Evolutionary conservation across 2,888 invertebrate species (phyloP), one percentile per base, ranked within the genome.

Genomic region (Junonia oenone): DNA sequence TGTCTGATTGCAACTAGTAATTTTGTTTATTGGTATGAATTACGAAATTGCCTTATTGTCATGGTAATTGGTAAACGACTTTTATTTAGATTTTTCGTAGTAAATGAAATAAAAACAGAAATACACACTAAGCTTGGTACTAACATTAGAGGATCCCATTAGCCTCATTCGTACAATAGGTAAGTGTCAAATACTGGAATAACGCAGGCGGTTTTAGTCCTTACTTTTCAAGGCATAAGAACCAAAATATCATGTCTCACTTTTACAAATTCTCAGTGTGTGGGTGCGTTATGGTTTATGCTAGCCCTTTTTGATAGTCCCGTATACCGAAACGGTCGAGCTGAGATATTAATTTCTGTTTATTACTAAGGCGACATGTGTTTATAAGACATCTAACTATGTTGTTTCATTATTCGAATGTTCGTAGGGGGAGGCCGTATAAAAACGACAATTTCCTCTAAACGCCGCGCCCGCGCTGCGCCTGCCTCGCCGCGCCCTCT

Each of bases 361-460:
- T 86, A 86, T 81, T 78, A 78, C 77, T 65, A 74, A 75, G 75
- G 78, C 73, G 74, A 81, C 85, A 86, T 87, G 82, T 83, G 83
- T 75, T 80, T 81, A 78, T 78, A 83, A 84, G 82, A 82, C 78
- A 83, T 76, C 82, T 82, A 79, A 84, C 82, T 83, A 79, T 83
- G 81, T 83, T 83, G 81, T 83, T 83, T 81, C 83, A 83, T 85
- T 84, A 84, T 86, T 83, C 78, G 83, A 76, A 78, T 78, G 78
- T 76, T 71, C 68, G 71, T 68, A 69, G 70, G 71, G 67, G 79
- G 83, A 84, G 83, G 80, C 86, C 88, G 78, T 90, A 88, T 89
- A 89, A 89, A 88, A 89, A 89, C 87, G 85, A 89, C 89, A 86
- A 88, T 88, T 88, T 87, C 89, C 88, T 87, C 87, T 81, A 81